Base-by-base conservation (phyloP, 2,888 invertebrate genomes). In the Euclidia mi region DNA sequence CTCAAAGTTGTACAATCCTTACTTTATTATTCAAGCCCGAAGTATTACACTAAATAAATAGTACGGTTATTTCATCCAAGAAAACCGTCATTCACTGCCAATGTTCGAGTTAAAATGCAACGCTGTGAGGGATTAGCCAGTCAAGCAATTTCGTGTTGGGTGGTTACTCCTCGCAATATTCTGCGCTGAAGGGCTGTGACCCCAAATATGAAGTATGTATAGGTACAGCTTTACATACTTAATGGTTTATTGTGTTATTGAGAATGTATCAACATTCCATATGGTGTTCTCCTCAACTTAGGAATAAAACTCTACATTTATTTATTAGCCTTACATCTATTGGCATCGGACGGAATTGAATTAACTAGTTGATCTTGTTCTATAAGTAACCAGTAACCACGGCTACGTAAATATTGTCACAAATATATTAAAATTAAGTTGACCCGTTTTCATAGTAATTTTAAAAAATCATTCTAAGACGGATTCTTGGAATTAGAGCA, bases 121-220 rank as follows among this genome's bases (percentile, higher is more conserved):
- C 56, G 40, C 49, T 52, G 56, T 53, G 57, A 74, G 40, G 46
- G 62, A 74, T 74, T 74, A 65, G 40, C 45, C 40, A 60, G 60
- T 65, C 47, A 49, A 52, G 60, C 52, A 60, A 74, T 71, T 71
- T 55, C 46, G 57, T 20, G 20, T 20, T 20, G 63, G 68, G 70
- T 60, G 60, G 64, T 78, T 78, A 63, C 58, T 58, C 69, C 65
- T 60, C 52, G 55, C 57, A 66, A 71, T n/a, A n/a, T n/a, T 71
- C 20, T 14, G 2, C 20, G 29, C 10, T 17, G 14, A 35, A 18
- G 25, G 15, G 7, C 35, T 17, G 18, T 37, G 37, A 37, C 17
- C 25, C 3, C 4, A 15, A 7, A 37, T 9, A 28, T 14, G 20
- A n/a, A n/a, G n/a, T n/a, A 7, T 6, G 6, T 17, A 15, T 6